A percentile compares a stretch with the other conserved stretches of the same genome.
phyloP scores from a whole-genome alignment of 2,888 invertebrate species.

The Aleiodes leptofemur region DNA sequence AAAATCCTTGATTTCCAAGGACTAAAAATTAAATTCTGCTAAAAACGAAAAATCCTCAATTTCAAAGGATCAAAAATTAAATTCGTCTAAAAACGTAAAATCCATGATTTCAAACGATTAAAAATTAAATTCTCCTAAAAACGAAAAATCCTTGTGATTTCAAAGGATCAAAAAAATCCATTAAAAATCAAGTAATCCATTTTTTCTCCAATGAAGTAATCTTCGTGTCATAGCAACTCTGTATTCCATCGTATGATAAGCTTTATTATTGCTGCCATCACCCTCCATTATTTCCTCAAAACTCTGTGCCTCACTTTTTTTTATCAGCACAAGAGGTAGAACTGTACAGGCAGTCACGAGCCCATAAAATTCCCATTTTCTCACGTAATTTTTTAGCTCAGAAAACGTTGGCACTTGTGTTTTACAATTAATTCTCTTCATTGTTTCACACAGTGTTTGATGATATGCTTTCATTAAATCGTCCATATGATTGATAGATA shows the following conservation, averaged over 20 bases:
- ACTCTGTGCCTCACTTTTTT: conserved; percentile 58
- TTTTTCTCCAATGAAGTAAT: conserved; percentile 58
- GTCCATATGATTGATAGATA: conserved; percentile 54
- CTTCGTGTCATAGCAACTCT: conserved; percentile 59
- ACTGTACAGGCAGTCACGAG: conserved; percentile 59
- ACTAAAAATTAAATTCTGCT: too few species aligned
- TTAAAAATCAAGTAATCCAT: conserved; percentile 63
- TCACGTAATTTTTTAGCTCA: conserved; percentile 54
- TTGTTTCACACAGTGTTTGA: conserved; percentile 52
- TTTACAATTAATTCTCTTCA: conserved; percentile 63
- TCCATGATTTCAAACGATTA: too few species aligned
- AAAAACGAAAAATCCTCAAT: too few species aligned
- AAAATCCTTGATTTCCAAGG: too few species aligned
- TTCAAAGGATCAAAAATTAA: too few species aligned
- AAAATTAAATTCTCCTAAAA: too few species aligned
- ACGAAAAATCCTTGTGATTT: too few species aligned
- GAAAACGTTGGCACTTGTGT: conserved; percentile 61
- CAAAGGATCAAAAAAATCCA: neutral
- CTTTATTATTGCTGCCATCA: conserved; percentile 53
- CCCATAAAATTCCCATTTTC: conserved; percentile 55
- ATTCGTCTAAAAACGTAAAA: too few species aligned
- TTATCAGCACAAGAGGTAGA: conserved; percentile 63
- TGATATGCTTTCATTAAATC: conserved; percentile 62
- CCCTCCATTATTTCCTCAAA: conserved; percentile 62
- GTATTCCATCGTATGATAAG: conserved; percentile 51